Base-by-base conservation (phyloP, 2,797 vertebrate species). In the Esox lucius region DNA sequence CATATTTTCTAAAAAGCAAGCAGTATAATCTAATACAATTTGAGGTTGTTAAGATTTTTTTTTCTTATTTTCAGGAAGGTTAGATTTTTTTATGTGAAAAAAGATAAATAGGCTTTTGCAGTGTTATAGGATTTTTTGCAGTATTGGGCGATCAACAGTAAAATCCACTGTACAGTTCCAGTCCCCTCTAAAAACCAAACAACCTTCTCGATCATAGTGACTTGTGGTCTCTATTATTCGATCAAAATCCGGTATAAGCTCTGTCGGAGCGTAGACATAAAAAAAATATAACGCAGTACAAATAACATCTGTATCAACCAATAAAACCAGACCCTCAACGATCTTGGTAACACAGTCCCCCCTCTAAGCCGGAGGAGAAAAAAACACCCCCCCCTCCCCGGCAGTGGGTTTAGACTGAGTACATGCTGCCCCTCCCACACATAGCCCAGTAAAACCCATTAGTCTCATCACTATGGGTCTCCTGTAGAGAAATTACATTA, bases 121-220 rank as follows among this genome's bases (percentile, higher is more conserved):
- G n/a, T n/a, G n/a, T n/a, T n/a, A n/a, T n/a, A n/a, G n/a, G n/a
- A n/a, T n/a, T n/a, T n/a, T n/a, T n/a, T n/a, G n/a, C n/a, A n/a
- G n/a, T n/a, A n/a, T n/a, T 31, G 28, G 31, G 3, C 3, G 28
- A 31, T 31, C 28, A 31, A 31, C 28, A 31, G 15, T 49, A 33
- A 65, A 76, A 61, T 70, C 48, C 4, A 56, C 26, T 0, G 59
- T 69, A 4, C 53, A 75, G 15, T 74, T 73, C 71, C 70, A 72
- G 9, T 42, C 70, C 3, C 70, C 66, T 5, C 24, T 19, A 0
- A 73, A 5, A 15, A 68, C 13, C 15, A 73, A n/a, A 42, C 46
- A 35, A 0, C 53, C 48, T 8, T n/a, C 7, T 22, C 70, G 26
- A 24, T 17, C 1, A 33, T 6, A 33, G 17, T 72, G 53, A 4